These are phyloP conservation scores for Sylvia atricapilla DNA, from an alignment of 2,113 vertebrate species.

Conservation along the genomic window DNA sequence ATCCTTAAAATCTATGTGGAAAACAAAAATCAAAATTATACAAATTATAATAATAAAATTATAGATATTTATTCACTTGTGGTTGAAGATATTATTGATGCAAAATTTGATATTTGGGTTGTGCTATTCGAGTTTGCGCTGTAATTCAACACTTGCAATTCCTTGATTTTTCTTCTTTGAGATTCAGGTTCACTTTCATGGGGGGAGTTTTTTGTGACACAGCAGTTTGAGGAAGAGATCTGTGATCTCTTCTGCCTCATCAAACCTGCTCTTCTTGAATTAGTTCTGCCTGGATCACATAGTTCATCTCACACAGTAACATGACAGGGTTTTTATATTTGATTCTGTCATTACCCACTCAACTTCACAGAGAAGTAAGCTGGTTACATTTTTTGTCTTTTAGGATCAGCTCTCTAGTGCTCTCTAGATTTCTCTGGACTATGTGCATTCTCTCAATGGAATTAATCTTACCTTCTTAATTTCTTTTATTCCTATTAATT, in stretches of 20 bases:
- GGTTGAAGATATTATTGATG: background rate
- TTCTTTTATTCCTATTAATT: background rate
- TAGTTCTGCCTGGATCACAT: background rate
- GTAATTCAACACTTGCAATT: background rate
- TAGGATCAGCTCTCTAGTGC: background rate
- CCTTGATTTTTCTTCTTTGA: background rate
- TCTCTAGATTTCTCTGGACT: background rate
- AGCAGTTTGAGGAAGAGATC: background rate
- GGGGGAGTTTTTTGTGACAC: no score
- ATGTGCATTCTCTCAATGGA: background rate
- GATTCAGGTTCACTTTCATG: background rate
- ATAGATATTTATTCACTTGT: background rate
- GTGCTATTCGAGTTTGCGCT: background rate
- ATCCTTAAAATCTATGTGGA: background rate
- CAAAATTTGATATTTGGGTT: background rate
- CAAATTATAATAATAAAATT: background rate
- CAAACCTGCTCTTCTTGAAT: background rate
- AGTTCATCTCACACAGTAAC: background rate
- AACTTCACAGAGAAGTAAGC: background rate
- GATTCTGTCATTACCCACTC: background rate
- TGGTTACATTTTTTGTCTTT: background rate
- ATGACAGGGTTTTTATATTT: background rate
- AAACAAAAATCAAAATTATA: background rate
- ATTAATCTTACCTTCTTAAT: background rate
- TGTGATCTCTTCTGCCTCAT: background rate